Evolutionary conservation across 2,888 invertebrate species (phyloP).

Genomic region (Xiphydria camelus): DNA sequence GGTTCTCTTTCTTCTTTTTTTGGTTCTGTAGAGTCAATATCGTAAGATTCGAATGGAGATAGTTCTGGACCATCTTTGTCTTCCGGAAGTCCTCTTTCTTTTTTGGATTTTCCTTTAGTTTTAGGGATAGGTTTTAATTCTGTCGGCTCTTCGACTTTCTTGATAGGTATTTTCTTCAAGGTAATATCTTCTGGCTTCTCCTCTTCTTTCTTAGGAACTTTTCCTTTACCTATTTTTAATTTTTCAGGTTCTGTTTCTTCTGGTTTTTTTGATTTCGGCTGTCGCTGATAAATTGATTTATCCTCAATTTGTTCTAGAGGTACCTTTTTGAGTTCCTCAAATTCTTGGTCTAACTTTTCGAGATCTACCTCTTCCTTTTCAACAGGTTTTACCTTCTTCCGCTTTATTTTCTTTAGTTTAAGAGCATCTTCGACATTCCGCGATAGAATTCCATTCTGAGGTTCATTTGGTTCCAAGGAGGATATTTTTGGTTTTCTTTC

Average conservation of each 20-base stretch:
- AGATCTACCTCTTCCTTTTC: constrained; percentile 19
- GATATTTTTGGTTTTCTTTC: constrained; percentile 50
- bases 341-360: constrained; percentile 43
- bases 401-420: constrained; percentile 54
- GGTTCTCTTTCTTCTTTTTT: constrained; percentile 41
- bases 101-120: constrained; percentile 31
- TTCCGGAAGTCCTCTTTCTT: constrained; percentile 23
- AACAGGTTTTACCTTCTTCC: constrained; percentile 33
- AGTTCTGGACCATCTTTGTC: constrained; percentile 43
- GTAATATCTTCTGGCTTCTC: constrained; percentile 54
- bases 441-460: constrained; percentile 58
- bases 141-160: constrained; percentile 47
- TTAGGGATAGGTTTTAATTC: constrained; percentile 42
- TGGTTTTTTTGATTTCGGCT: constrained; percentile 24
- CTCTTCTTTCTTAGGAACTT: constrained; percentile 53
- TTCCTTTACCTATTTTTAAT: constrained; percentile 60
- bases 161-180: constrained; percentile 60
- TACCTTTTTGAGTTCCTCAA: constrained; percentile 51
- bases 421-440: constrained; percentile 59
- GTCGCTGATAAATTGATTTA: constrained; percentile 48
- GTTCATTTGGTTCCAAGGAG: constrained; percentile 47
- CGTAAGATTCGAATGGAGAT: constrained; percentile 51
- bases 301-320: constrained; percentile 54
- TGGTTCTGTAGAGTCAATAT: constrained; percentile 51
- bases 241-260: constrained; percentile 34